These are phyloP conservation scores for Hystrix cristata DNA, from an alignment of 2,113 vertebrate species.

Conservation along the genomic window DNA sequence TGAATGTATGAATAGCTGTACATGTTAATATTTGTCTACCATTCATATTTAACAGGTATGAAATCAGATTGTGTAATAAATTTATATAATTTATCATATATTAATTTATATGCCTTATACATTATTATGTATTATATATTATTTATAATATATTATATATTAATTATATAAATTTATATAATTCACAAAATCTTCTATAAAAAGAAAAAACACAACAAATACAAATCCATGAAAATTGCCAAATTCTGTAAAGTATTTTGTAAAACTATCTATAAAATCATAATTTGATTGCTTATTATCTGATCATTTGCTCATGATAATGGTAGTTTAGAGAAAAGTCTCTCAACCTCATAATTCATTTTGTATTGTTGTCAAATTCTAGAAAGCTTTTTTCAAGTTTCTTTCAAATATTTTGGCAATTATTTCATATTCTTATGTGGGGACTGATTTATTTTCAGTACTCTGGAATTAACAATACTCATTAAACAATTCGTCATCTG, in stretches of 20 bases:
- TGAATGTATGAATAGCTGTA: neutral
- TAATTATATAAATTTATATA: neutral
- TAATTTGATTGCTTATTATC: neutral
- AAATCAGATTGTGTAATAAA: neutral
- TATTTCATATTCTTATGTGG: neutral
- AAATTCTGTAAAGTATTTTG: neutral
- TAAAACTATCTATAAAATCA: neutral
- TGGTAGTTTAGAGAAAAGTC: neutral
- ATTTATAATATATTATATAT: too few relatives aligned
- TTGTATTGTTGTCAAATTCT: neutral
- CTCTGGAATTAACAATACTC: neutral
- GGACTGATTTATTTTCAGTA: neutral
- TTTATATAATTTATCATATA: neutral
- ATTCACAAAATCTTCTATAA: neutral
- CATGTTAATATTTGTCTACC: neutral
- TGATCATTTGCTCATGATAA: neutral
- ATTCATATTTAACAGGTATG: neutral
- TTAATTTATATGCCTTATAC: too few relatives aligned
- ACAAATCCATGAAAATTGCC: neutral
- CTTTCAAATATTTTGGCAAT: neutral
- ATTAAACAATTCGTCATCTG: constrained; percentile 25
- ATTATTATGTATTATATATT: too few relatives aligned
- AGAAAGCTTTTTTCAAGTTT: neutral
- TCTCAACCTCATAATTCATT: neutral
- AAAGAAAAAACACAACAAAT: neutral